These are phyloP conservation scores for Cirrhinus molitorella DNA, from an alignment of 2,797 vertebrate genomes.

Conservation along the genomic window DNA sequence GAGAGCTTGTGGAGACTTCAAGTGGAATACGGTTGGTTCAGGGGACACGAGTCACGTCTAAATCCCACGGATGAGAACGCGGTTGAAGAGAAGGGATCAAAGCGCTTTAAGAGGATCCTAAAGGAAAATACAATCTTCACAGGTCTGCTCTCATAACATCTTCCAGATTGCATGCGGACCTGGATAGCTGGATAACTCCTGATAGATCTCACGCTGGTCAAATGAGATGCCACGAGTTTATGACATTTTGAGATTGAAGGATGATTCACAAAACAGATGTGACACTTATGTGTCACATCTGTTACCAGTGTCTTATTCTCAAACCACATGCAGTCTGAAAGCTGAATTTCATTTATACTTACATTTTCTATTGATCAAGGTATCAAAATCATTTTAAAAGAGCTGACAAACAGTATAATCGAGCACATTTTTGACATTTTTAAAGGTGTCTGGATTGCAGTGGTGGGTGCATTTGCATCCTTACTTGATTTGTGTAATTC, in stretches of 20 bases:
- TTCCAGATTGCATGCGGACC: constrained; percentile 24
- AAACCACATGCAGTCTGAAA: neutral
- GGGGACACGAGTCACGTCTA: constrained; percentile 49
- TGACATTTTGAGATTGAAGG: constrained; percentile 28
- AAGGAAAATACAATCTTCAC: constrained; percentile 53
- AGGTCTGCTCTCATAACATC: constrained; percentile 47
- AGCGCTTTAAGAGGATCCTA: constrained; percentile 44
- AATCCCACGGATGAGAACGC: constrained; percentile 48
- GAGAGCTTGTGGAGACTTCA: constrained; percentile 28
- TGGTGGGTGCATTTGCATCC: neutral
- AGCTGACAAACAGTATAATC: neutral
- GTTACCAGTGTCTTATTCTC: neutral
- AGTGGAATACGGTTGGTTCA: constrained; percentile 37
- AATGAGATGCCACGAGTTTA: constrained; percentile 38
- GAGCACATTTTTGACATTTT: neutral
- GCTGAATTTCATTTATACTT: neutral
- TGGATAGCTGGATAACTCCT: neutral
- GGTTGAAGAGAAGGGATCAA: constrained; percentile 50
- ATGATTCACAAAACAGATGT: constrained; percentile 24
- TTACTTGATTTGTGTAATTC: constrained; percentile 17
- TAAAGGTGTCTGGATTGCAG: constrained; percentile 9
- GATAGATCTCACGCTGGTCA: constrained; percentile 14
- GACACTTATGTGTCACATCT: too few species aligned
- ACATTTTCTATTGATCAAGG: neutral
- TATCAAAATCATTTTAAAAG: neutral